Base-by-base conservation (phyloP, 2,113 vertebrate species). In the Pygoscelis adeliae region DNA sequence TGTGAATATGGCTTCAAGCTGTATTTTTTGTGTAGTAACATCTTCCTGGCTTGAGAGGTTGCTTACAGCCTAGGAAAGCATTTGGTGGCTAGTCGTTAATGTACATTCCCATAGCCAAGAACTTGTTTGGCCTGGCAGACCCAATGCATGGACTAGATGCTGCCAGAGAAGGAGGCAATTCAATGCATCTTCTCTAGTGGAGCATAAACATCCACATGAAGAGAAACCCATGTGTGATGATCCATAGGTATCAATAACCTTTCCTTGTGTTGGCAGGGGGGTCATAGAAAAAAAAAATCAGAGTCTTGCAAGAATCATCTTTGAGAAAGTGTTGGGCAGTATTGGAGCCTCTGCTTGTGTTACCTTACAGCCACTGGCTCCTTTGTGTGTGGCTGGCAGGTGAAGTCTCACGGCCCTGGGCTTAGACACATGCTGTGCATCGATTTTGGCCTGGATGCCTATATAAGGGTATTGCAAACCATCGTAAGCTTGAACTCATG, bases 131-230 rank as follows among this genome's bases (percentile, higher is more conserved):
- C 44, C 55, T 85, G 52, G 30, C 44, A 71, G 44, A 65, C 44
- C 22, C 11, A 59, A 6, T 0, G 2, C 10, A 22, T 38, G n/a
- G 38, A 55, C 29, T 29, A 52, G 47, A 47, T 29, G 66, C 27
- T 78, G 29, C 34, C 55, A 79, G 65, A 73, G 53, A 73, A 86
- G 42, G 34, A 56, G 7, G 8, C 40, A 74, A 50, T 74, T 67
- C 36, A 78, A 50, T 27, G 9, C 0, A 0, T 70, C 53, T 89
- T 77, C n/a, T 62, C 38, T 50, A 53, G 8, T 25, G 13, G 22
- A 67, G 30, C 22, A 36, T 26, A 42, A 82, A 36, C 7, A 40
- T 19, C 10, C 44, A 25, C 1, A 12, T 12, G 36, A 85, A 20
- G 21, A 65, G 27, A 69, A 90, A 83, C 4, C 9, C 13, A 7